These are phyloP conservation scores for Junco hyemalis DNA, from an alignment of 2,113 vertebrate species.

Conservation along the genomic window DNA sequence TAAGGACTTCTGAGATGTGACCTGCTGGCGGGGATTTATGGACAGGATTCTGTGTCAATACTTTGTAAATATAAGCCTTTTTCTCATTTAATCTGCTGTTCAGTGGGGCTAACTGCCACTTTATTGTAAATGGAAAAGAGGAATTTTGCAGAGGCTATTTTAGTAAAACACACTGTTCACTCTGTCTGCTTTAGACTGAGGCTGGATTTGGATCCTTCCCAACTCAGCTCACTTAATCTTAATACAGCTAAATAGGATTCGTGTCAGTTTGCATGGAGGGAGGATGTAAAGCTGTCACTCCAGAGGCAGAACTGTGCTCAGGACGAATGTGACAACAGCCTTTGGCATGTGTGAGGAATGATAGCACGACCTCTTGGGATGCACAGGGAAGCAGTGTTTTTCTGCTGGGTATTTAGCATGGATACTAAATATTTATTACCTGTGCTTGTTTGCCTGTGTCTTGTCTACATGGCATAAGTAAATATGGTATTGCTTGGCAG, in stretches of 20 bases:
- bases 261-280: background rate
- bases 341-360: background rate
- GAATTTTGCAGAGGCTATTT: background rate
- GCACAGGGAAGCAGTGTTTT: background rate
- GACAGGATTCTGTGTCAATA: background rate
- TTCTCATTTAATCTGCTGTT: background rate
- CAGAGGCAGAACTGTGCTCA: background rate
- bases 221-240: constrained; percentile 25
- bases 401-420: background rate
- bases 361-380: background rate
- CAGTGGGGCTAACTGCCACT: background rate
- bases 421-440: background rate
- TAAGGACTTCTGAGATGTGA: background rate
- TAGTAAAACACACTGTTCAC: background rate
- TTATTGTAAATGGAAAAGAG: background rate
- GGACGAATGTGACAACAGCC: background rate
- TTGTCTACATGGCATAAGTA: background rate
- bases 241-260: constrained; percentile 42
- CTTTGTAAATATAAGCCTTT: background rate
- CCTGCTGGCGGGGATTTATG: background rate
- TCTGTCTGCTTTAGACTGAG: background rate
- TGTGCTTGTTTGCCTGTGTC: background rate
- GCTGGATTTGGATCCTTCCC: constrained; percentile 26
- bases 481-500: background rate
- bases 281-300: background rate